Percentiles rank a stretch among this genome's conserved stretches.
Conservation (phyloP, 2,888 invertebrate genomes). For the Noctua janthe region DNA sequence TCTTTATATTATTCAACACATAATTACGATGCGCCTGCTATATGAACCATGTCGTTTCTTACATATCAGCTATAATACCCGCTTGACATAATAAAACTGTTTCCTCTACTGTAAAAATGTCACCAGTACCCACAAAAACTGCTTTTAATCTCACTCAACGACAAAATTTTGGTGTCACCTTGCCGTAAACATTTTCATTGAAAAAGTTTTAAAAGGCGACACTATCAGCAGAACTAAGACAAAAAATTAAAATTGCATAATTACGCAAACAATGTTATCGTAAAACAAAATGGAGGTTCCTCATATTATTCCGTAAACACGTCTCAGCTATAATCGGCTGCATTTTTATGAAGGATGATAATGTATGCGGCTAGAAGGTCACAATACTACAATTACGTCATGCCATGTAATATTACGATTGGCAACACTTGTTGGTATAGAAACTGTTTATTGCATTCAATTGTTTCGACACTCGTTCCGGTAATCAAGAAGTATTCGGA, state of each 20-base stretch:
- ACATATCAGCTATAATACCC: constrained; percentile 21
- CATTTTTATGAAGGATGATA: constrained; percentile 57
- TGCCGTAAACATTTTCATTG: background rate
- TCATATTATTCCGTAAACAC: constrained; percentile 41
- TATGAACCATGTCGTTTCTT: constrained; percentile 29
- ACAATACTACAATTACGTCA: constrained; percentile 52
- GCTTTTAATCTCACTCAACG: constrained; percentile 3
- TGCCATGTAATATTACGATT: constrained; percentile 37
- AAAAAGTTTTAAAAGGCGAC: background rate
- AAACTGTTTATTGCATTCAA: constrained; percentile 35
- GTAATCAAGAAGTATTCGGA: constrained; percentile 12
- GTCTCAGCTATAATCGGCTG: constrained; percentile 47
- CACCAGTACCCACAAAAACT: background rate
- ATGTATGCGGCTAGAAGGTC: constrained; percentile 59
- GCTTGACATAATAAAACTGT: constrained; percentile 1
- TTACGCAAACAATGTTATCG: constrained; percentile 70
- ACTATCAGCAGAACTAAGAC: constrained; percentile 6
- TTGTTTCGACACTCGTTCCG: constrained; percentile 39
- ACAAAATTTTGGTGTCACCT: background rate
- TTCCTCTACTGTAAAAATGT: constrained; percentile 9
- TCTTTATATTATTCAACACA: constrained; percentile 45
- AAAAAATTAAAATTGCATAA: constrained; percentile 33
- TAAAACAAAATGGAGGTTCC: constrained; percentile 55
- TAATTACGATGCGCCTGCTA: constrained; percentile 26
- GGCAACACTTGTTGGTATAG: constrained; percentile 45